phyloP scores from a whole-genome alignment of 2,888 invertebrate species.

The Byasa hedistus region DNA sequence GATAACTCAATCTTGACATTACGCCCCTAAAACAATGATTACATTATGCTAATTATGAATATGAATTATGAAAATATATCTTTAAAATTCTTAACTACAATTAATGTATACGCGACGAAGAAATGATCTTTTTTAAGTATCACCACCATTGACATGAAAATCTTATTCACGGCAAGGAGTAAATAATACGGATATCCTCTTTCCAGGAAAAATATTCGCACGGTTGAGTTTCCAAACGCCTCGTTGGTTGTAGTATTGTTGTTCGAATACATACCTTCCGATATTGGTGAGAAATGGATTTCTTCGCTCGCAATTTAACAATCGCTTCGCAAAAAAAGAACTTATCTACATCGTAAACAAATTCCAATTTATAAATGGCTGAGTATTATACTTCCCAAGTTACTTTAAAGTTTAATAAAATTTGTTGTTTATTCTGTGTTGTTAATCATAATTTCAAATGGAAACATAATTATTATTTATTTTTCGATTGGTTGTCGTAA shows the following conservation, averaged over 20 bases:
- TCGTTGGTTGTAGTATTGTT: slow-evolving; percentile 13
- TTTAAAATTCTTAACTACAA: too few species aligned
- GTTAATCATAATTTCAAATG: too few species aligned
- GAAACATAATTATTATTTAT: too few species aligned
- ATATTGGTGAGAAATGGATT: slow-evolving; percentile 13
- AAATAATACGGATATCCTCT: slow-evolving; percentile 13
- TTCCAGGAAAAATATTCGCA: slow-evolving; percentile 10
- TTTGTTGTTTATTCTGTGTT: too few species aligned
- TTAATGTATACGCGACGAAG: too few species aligned
- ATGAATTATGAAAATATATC: too few species aligned
- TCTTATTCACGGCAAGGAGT: neutral
- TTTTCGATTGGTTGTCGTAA: too few species aligned
- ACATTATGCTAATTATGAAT: too few species aligned
- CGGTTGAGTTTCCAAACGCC: slow-evolving; percentile 7
- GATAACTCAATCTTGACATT: slow-evolving; percentile 18
- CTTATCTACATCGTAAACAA: neutral
- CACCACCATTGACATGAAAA: neutral
- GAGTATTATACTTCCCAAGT: neutral
- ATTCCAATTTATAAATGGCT: neutral
- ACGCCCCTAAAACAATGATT: neutral
- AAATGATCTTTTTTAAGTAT: neutral
- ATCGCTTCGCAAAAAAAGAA: neutral
- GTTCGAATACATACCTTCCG: slow-evolving; percentile 9
- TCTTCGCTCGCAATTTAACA: neutral
- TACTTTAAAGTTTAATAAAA: too few species aligned